Conservation (phyloP, 2,888 invertebrate genomes). For the Chloromyia formosa region DNA sequence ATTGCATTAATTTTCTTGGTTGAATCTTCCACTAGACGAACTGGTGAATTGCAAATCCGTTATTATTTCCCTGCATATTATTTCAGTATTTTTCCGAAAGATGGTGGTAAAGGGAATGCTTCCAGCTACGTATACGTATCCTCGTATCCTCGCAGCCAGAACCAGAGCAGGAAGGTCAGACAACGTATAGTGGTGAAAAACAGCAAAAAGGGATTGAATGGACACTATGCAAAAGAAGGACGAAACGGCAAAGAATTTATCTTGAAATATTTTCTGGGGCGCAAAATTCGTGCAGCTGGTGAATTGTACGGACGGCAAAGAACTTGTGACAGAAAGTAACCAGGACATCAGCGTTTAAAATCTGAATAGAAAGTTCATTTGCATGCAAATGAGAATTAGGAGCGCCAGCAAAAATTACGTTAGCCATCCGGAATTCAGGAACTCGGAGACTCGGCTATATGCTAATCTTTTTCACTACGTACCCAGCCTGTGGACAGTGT, state of each 20-base stretch:
- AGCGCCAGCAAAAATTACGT: conserved; percentile 47
- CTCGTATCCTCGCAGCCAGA: too few species aligned
- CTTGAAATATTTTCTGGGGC: conserved; percentile 29
- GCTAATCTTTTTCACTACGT: conserved; percentile 44
- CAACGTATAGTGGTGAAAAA: not conserved
- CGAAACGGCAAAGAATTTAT: conserved; percentile 5
- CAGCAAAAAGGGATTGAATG: not conserved
- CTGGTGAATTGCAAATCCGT: conserved; percentile 19
- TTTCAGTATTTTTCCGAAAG: conserved; percentile 1
- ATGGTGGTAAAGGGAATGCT: not conserved
- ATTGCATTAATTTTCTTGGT: conserved; percentile 17
- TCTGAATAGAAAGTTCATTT: conserved; percentile 49
- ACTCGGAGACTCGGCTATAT: conserved; percentile 43
- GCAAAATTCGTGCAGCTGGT: conserved; percentile 30
- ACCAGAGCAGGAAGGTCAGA: not conserved
- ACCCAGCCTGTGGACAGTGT: conserved; percentile 31
- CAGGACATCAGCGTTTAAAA: conserved; percentile 46
- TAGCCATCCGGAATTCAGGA: conserved; percentile 33
- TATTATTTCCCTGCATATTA: conserved; percentile 18
- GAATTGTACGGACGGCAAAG: conserved; percentile 26
- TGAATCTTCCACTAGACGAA: not conserved
- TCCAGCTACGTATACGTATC: too few species aligned
- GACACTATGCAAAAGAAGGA: too few species aligned
- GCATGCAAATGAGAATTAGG: conserved; percentile 50
- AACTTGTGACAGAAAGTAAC: conserved; percentile 33